Base-by-base conservation (phyloP, 2,888 invertebrate species). In the Masnerella sp. region DNA sequence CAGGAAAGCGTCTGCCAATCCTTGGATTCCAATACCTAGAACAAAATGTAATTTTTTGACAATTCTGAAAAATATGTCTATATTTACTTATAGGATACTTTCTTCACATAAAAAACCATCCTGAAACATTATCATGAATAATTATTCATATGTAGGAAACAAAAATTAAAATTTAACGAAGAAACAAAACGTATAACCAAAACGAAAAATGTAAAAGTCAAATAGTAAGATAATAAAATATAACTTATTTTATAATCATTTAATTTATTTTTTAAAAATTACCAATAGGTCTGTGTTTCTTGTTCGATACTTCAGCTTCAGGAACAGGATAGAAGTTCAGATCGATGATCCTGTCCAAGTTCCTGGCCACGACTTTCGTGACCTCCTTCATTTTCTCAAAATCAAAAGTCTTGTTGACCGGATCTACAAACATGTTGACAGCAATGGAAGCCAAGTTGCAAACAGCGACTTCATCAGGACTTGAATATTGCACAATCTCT, bases 391-490 rank as follows among this genome's bases (percentile, higher is more conserved):
- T 89, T 84, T 96, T 95, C 1, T 90, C 84, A 83, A 98, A 99
- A 88, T 99, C 96, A 82, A 92, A 99, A 0, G 91, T 92, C 84
- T 92, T 93, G 67, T 94, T 92, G 1, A 90, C 88, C 0, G 91
- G 87, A 81, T 91, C 92, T 0, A 99, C 96, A 89, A 95, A 99
- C 93, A 95, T 96, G 87, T 97, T 98, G 1, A 99, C 90, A 1
- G 99, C 99, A 80, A 99, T 93, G 0, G 99, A 99, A 0, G 99
- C 99, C 83, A 99, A 90, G 89, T 99, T 99, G 87, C 99, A 99
- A 0, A 99, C 99, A 4, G 99, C 99, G 25, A 98, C 92, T 90
- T 99, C 98, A 88, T 97, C 96, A 1, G 92, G 88, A 9, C 96
- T 91, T 1, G 96, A 96, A 87, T 97, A 99, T 87, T 99, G 96